phyloP scores from a whole-genome alignment of 2,888 invertebrate species.

The Plebejus anna region DNA sequence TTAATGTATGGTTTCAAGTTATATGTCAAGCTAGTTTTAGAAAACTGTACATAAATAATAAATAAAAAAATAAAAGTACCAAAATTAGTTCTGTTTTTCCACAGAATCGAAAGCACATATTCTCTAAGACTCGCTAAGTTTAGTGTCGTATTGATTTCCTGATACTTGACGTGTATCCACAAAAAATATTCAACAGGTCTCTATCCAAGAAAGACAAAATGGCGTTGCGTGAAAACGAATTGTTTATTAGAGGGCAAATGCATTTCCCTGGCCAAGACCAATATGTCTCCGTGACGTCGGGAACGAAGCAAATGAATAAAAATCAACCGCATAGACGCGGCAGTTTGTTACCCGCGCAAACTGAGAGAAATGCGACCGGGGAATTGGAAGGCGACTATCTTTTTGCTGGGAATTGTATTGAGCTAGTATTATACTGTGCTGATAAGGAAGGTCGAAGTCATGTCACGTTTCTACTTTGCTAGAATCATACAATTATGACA shows the following conservation, averaged over 20 bases:
- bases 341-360: conserved; percentile 41
- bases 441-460: not conserved
- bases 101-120: too few species aligned
- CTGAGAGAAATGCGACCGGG: conserved; percentile 39
- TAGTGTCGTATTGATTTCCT: too few species aligned
- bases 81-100: too few species aligned
- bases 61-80: too few species aligned
- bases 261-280: conserved; percentile 54
- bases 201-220: conserved; percentile 14
- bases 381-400: conserved; percentile 28
- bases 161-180: not conserved
- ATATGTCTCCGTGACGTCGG: conserved; percentile 51
- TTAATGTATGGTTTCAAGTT: too few species aligned
- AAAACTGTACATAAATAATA: too few species aligned
- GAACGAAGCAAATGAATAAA: conserved; percentile 46
- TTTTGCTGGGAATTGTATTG: conserved; percentile 1
- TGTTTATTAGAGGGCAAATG: conserved; percentile 52
- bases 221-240: conserved; percentile 49
- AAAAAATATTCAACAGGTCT: conserved; percentile 11
- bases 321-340: conserved; percentile 44
- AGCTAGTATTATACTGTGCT: not conserved
- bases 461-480: too few species aligned
- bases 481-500: too few species aligned
- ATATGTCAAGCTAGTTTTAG: too few species aligned
- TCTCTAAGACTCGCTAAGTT: too few species aligned